Conservation (phyloP, 2,113 vertebrate genomes). For the Chloebia gouldiae region DNA sequence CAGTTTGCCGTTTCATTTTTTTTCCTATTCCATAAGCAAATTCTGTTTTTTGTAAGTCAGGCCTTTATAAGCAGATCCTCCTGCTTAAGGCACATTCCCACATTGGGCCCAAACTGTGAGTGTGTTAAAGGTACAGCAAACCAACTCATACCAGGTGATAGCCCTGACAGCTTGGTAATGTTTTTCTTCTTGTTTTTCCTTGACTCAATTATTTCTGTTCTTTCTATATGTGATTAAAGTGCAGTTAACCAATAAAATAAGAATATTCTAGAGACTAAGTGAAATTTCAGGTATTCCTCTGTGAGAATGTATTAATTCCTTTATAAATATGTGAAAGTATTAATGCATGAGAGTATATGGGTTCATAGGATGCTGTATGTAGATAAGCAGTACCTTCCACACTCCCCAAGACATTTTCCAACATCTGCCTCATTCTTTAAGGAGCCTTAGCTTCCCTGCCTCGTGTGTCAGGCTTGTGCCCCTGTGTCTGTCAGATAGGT, state of each 20-base stretch:
- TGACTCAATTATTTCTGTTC: background rate
- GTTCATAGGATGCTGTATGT: accelerated
- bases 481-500: background rate
- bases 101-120: background rate
- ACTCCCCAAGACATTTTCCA: background rate
- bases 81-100: background rate
- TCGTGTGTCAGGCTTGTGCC: background rate
- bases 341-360: background rate
- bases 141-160: background rate
- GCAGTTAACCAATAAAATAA: background rate
- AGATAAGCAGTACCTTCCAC: background rate
- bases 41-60: accelerated
- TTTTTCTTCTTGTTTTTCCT: background rate
- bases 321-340: background rate
- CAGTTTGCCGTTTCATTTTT: background rate
- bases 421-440: background rate
- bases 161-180: background rate
- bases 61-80: background rate
- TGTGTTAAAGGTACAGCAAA: background rate
- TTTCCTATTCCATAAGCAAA: background rate
- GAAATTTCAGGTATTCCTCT: background rate
- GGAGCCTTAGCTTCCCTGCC: background rate
- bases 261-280: background rate
- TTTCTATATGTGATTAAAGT: background rate
- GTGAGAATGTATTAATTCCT: background rate